Percentiles rank a stretch among this genome's conserved stretches.
phyloP scores from a whole-genome alignment of 2,113 vertebrate species.

The Poeciliopsis retropinna region DNA sequence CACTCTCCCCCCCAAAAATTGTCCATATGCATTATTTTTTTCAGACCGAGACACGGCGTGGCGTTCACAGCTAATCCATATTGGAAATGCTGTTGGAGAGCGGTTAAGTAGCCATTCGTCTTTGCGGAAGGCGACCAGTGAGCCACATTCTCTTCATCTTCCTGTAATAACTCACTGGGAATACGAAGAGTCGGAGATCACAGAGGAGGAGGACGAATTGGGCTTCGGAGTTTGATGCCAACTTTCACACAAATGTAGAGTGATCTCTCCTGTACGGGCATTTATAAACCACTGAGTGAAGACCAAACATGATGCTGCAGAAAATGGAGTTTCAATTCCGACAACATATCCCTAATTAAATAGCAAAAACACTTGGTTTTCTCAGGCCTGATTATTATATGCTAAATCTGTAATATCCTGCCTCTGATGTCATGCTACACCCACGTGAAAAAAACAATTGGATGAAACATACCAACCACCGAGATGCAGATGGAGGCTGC shows the following conservation, averaged over 20 bases:
- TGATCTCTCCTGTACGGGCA: slow-evolving; percentile 5
- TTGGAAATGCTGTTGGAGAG: slow-evolving; percentile 44
- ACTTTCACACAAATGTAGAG: not conserved
- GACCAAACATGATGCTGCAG: not conserved
- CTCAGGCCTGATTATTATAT: slow-evolving; percentile 9
- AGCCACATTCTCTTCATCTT: slow-evolving; percentile 33
- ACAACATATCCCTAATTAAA: slow-evolving; percentile 31
- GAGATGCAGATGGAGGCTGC: slow-evolving; percentile 45
- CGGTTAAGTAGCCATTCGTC: slow-evolving; percentile 32
- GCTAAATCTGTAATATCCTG: slow-evolving; percentile 51
- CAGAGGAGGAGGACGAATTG: not conserved
- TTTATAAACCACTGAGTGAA: not conserved
- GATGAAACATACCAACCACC: slow-evolving; percentile 51
- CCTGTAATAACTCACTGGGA: slow-evolving; percentile 45
- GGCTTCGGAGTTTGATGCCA: not conserved
- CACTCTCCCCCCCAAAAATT: not conserved
- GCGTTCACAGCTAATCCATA: slow-evolving; percentile 36
- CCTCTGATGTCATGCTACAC: slow-evolving; percentile 59
- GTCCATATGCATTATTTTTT: not conserved
- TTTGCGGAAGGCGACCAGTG: slow-evolving; percentile 36
- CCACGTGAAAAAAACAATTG: slow-evolving; percentile 59
- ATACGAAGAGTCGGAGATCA: slow-evolving; percentile 46
- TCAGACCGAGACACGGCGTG: slow-evolving; percentile 1
- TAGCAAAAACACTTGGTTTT: slow-evolving; percentile 32
- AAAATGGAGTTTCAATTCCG: slow-evolving; percentile 11